Base-by-base conservation (phyloP, 2,113 vertebrate species). In the Rhynchomys soricoides region DNA sequence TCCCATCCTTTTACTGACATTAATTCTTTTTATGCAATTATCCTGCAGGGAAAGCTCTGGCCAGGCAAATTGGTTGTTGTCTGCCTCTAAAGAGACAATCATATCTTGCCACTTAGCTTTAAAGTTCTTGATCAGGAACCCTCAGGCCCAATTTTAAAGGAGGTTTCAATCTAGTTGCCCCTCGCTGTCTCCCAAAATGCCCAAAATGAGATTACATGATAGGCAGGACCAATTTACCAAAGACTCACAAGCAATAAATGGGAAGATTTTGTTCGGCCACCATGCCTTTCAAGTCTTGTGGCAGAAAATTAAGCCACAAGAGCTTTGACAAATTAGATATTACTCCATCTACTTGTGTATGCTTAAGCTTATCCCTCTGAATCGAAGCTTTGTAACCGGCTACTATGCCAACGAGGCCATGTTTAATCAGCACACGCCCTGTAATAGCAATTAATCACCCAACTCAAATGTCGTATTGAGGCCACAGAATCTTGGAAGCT, bases 341-440 rank as follows among this genome's bases (percentile, higher is more conserved):
- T 98, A 97, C 98, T 98, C 97, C 98, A 97, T 98, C 98, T 98
- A 98, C 99, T 98, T 98, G 97, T 99, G 98, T 98, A 95, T 98
- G 98, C 98, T 98, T 98, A 98, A 99, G 98, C 97, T 98, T 98
- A 99, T 99, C 97, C 96, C 97, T 98, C 98, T 99, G 98, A 99
- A 99, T 99, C 98, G 95, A 94, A 93, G 98, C 97, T 98, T 99
- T 99, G 98, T 98, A 97, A 93, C 98, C 88, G 88, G 97, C 97
- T 98, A 90, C 98, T 98, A 97, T 16, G 70, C 97, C 97, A 98
- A 98, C 98, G 98, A 98, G 98, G 98, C 96, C 98, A 98, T 97
- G 97, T 98, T 98, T 98, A 98, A 98, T 99, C 98, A 98, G 98
- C 85, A 70, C 95, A 97, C 97, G 96, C 98, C 98, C 97, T 98